Evolutionary conservation across 2,888 invertebrate species (phyloP).

Genomic region (Rhyacophila evoluta): DNA sequence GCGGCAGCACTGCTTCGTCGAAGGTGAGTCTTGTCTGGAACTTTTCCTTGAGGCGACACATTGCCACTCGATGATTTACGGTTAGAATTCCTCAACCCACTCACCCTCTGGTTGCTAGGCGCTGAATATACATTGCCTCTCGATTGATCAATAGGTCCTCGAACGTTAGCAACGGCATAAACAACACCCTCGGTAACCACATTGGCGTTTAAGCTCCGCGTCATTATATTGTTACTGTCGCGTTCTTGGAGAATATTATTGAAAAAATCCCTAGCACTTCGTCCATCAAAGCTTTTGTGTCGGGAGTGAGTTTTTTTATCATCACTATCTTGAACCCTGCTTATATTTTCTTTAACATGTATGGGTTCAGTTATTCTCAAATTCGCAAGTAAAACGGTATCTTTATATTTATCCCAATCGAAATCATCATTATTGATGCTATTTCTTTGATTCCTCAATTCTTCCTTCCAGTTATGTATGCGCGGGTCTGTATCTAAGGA

Average conservation of each 20-base stretch:
- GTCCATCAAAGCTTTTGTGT: conserved; percentile 69
- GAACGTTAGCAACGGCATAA: conserved; percentile 61
- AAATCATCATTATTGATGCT: neutral
- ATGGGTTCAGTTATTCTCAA: neutral
- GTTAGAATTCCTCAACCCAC: conserved; percentile 57
- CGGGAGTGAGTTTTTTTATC: conserved; percentile 69
- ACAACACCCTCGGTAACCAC: conserved; percentile 12
- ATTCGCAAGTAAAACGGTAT: neutral
- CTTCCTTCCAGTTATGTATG: conserved; percentile 11
- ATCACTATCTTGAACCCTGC: conserved; percentile 57
- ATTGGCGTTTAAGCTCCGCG: conserved; percentile 33
- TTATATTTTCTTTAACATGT: neutral
- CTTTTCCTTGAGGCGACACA: conserved; percentile 61
- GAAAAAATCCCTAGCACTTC: conserved; percentile 62
- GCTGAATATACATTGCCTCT: conserved; percentile 58
- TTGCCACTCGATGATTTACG: conserved; percentile 53
- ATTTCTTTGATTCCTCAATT: neutral
- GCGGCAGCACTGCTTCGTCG: conserved; percentile 55
- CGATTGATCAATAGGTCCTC: conserved; percentile 62
- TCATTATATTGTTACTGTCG: conserved; percentile 36
- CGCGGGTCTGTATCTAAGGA: conserved; percentile 62
- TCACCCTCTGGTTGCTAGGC: conserved; percentile 59
- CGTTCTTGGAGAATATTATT: conserved; percentile 61
- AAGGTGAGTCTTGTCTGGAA: conserved; percentile 60
- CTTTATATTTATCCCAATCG: neutral